Conservation (phyloP, 2,797 vertebrate species). For the Orestias chungarensis region DNA sequence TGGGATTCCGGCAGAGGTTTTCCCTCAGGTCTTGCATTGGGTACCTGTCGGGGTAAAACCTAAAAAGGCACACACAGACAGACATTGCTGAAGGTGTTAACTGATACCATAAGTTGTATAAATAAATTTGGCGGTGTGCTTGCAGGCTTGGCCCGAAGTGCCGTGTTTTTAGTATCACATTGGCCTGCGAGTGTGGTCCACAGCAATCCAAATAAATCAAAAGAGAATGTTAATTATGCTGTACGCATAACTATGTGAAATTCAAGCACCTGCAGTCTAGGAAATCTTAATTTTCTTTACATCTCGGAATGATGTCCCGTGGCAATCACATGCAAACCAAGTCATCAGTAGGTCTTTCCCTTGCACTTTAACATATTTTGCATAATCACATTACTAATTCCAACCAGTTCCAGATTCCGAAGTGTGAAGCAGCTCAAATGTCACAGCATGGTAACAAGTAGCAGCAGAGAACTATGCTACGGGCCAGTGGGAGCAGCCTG, state of each 20-base stretch:
- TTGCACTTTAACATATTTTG: conserved; percentile 48
- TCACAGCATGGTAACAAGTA: conserved; percentile 64
- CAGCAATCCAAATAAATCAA: conserved; percentile 60
- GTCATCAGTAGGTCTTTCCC: conserved; percentile 31
- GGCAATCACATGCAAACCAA: conserved; percentile 42
- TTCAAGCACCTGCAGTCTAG: neutral
- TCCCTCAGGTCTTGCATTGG: conserved; percentile 90
- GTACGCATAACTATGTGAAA: conserved; percentile 23
- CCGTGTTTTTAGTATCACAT: conserved; percentile 40
- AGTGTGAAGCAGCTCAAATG: conserved; percentile 57
- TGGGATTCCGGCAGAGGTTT: conserved; percentile 97
- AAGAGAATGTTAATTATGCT: conserved; percentile 36
- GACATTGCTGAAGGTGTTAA: conserved; percentile 49
- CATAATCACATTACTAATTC: conserved; percentile 42
- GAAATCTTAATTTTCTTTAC: conserved; percentile 22
- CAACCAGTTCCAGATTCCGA: conserved; percentile 37
- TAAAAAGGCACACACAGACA: conserved; percentile 73
- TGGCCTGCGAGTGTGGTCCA: conserved; percentile 26
- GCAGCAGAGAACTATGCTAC: conserved; percentile 58
- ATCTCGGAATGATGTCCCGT: conserved; percentile 13
- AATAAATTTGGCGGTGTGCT: conserved; percentile 57
- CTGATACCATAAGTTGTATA: conserved; percentile 57
- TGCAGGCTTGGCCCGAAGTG: conserved; percentile 38
- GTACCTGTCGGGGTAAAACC: conserved; percentile 82
- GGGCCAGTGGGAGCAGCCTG: conserved; percentile 60